These are phyloP conservation scores for Ceraclea dissimilis DNA, from an alignment of 2,888 invertebrate genomes.

Conservation along the genomic window DNA sequence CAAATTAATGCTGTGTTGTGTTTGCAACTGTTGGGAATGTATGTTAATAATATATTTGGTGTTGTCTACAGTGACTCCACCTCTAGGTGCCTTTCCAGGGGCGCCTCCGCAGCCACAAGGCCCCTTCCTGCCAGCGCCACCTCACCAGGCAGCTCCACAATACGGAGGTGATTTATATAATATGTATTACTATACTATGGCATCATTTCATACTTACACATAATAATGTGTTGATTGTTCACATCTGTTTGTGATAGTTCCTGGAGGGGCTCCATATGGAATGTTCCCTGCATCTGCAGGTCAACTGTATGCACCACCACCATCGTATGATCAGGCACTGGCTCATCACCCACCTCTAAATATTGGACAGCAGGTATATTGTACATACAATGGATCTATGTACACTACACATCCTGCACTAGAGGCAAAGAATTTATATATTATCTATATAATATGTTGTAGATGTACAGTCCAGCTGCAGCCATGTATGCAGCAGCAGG, in stretches of 20 bases:
- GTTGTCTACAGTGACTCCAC: slow-evolving; percentile 44
- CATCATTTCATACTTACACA: too few species aligned
- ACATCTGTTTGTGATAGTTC: too few species aligned
- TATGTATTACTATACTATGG: background rate
- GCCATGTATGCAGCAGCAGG: slow-evolving; percentile 62
- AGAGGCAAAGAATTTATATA: background rate
- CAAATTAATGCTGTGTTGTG: too few species aligned
- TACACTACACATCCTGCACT: background rate
- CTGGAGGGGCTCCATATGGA: slow-evolving; percentile 55
- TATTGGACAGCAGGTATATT: slow-evolving; percentile 40
- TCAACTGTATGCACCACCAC: slow-evolving; percentile 60
- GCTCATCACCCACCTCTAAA: slow-evolving; percentile 46
- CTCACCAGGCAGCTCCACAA: slow-evolving; percentile 49
- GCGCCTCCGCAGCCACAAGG: slow-evolving; percentile 51
- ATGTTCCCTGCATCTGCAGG: slow-evolving; percentile 36
- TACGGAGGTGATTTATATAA: slow-evolving; percentile 40
- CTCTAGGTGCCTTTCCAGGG: slow-evolving; percentile 52
- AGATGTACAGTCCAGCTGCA: slow-evolving; percentile 67
- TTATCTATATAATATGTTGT: background rate
- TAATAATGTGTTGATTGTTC: too few species aligned
- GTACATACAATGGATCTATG: background rate
- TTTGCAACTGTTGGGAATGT: too few species aligned
- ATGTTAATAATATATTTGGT: background rate
- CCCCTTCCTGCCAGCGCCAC: slow-evolving; percentile 57
- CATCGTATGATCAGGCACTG: slow-evolving; percentile 66